A percentile compares a stretch with the other conserved stretches of the same genome.
Evolutionary conservation across 2,888 invertebrate genomes (phyloP).

Genomic region (Napeogenes sylphis): DNA sequence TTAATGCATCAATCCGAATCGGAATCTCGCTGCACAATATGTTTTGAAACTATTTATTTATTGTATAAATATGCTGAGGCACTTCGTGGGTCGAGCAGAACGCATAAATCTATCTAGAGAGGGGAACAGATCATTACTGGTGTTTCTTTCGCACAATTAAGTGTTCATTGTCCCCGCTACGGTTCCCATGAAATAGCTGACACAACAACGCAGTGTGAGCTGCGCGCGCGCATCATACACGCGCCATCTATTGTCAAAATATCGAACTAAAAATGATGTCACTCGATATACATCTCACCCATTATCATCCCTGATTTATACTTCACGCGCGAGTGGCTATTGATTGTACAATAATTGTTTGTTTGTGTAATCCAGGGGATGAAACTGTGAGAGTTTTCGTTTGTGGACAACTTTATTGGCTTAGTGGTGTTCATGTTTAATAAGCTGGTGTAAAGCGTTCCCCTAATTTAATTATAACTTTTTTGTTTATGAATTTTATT

Average conservation of each 20-base stretch:
- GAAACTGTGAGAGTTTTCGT: slow-evolving; percentile 57
- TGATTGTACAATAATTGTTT: slow-evolving; percentile 74
- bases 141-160: slow-evolving; percentile 73
- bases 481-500: not conserved
- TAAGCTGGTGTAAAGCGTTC: slow-evolving; percentile 19
- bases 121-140: slow-evolving; percentile 63
- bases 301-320: slow-evolving; percentile 67
- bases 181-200: slow-evolving; percentile 72
- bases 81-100: slow-evolving; percentile 60
- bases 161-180: slow-evolving; percentile 61
- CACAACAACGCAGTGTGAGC: slow-evolving; percentile 38
- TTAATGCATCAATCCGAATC: slow-evolving; percentile 52
- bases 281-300: slow-evolving; percentile 43
- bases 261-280: slow-evolving; percentile 57
- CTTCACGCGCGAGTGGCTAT: slow-evolving; percentile 59
- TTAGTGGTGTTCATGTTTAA: slow-evolving; percentile 41
- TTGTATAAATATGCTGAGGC: slow-evolving; percentile 60
- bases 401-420: slow-evolving; percentile 52
- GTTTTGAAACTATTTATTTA: slow-evolving; percentile 67
- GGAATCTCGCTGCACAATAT: slow-evolving; percentile 60
- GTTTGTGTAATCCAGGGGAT: slow-evolving; percentile 58
- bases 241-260: slow-evolving; percentile 56
- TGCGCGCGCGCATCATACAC: slow-evolving; percentile 54
- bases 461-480: slow-evolving; percentile 14
- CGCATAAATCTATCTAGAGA: slow-evolving; percentile 57